These are phyloP conservation scores for Parelbella ahira DNA, from an alignment of 2,888 invertebrate species.

Conservation along the genomic window DNA sequence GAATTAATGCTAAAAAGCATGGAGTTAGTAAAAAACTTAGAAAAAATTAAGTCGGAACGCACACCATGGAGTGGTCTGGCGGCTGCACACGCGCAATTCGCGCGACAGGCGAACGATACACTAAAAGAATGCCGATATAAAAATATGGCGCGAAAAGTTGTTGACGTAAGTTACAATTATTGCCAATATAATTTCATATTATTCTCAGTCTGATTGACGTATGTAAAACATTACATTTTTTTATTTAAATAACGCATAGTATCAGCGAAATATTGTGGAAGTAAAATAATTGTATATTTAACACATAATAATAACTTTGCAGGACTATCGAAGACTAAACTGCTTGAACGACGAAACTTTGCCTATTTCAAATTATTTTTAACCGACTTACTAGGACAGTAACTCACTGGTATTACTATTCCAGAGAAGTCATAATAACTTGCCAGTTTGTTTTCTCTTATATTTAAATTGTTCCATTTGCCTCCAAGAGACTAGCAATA, in stretches of 20 bases:
- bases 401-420: too few species aligned
- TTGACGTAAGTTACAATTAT: slow-evolving; percentile 49
- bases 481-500: too few species aligned
- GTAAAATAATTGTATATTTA: too few species aligned
- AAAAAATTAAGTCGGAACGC: slow-evolving; percentile 35
- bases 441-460: too few species aligned
- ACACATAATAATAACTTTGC: slow-evolving; percentile 36
- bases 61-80: slow-evolving; percentile 39
- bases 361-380: slow-evolving; percentile 34
- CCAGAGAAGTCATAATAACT: too few species aligned
- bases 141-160: slow-evolving; percentile 43
- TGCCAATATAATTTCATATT: too few species aligned
- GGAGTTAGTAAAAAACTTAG: slow-evolving; percentile 32
- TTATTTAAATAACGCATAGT: too few species aligned
- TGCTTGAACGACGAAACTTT: slow-evolving; percentile 37
- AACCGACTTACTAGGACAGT: too few species aligned
- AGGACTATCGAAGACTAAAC: slow-evolving; percentile 50
- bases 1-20: slow-evolving; percentile 2
- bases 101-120: slow-evolving; percentile 38
- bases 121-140: slow-evolving; percentile 46
- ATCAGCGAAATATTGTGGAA: too few species aligned
- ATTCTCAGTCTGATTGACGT: too few species aligned
- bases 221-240: background rate
- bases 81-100: slow-evolving; percentile 43
- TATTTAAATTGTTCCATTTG: too few species aligned